These are phyloP conservation scores for Macrotus californicus DNA, from an alignment of 2,113 vertebrate genomes.

Conservation along the genomic window DNA sequence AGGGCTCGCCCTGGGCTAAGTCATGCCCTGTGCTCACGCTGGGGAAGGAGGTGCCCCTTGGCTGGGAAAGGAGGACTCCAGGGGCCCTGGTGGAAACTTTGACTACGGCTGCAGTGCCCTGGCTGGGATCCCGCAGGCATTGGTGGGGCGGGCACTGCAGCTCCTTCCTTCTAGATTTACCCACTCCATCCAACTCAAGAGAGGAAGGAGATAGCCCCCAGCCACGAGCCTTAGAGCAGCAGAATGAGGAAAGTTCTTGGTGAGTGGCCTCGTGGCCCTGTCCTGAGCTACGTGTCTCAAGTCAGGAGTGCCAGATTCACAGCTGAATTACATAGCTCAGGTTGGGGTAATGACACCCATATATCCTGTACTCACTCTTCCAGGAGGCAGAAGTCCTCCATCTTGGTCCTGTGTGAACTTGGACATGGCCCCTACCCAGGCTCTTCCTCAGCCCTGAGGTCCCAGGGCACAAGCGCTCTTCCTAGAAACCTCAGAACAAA, in stretches of 20 bases:
- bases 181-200: neutral
- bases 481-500: neutral
- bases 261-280: neutral
- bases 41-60: constrained; percentile 55
- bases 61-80: constrained; percentile 43
- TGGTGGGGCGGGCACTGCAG: neutral
- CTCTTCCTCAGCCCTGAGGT: neutral
- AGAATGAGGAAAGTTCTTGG: neutral
- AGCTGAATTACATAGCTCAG: neutral
- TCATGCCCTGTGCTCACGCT: constrained; percentile 25
- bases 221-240: neutral
- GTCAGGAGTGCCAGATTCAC: neutral
- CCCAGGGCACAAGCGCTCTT: neutral
- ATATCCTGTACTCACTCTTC: neutral
- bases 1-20: constrained; percentile 42
- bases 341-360: neutral
- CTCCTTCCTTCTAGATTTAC: neutral
- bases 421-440: neutral
- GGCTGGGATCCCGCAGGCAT: constrained; percentile 28
- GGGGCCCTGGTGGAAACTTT: constrained; percentile 65
- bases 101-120: constrained; percentile 22
- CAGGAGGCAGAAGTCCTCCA: neutral
- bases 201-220: neutral
- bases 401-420: neutral
- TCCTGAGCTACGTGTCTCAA: neutral